Evolutionary conservation across 2,113 vertebrate genomes (phyloP), one percentile per base, ranked within the genome.

Genomic region (Osmerus eperlanus): DNA sequence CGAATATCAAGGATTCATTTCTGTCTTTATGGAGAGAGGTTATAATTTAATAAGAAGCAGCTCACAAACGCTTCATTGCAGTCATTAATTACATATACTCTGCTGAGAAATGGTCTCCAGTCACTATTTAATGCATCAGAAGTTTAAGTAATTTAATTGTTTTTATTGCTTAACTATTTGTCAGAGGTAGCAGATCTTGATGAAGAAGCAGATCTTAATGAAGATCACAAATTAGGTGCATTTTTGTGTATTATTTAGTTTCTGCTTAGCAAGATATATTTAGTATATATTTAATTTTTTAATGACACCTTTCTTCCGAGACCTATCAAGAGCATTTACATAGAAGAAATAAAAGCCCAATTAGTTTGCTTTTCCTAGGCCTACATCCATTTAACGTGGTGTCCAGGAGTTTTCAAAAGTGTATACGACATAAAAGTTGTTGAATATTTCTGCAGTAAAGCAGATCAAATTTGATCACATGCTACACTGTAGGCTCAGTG

Each of bases 81-180:
- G 80, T 81, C 90, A 87, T 93, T 93, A 93, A 93, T 93, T 93
- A 90, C 89, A 82, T 76, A 89, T 89, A 78, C 84, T 92, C 89
- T 88, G 84, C 86, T 87, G 88, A 91, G 85, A 83, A 89, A 89
- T 83, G 85, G 89, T 89, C 88, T 85, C 76, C 67, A 79, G 88
- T 87, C 80, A 86, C 88, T 88, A 90, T 89, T 89, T 90, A 91
- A 92, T 89, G 92, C 91, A 91, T 90, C 89, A 86, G 89, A 92
- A 91, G 91, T 92, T 91, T 79, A 84, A 91, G 89, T 89, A 85
- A 89, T 92, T 91, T 88, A 85, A 90, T 90, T 92, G 88, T 91
- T 91, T 91, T 91, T 91, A 92, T 90, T 90, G 90, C 89, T 89
- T 88, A 90, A 89, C 91, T 82, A 88, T 83, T 81, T 84, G 32